Evolutionary conservation across 2,113 vertebrate genomes (phyloP), one percentile per base, ranked within the genome.

Genomic region (Toxostoma redivivum): DNA sequence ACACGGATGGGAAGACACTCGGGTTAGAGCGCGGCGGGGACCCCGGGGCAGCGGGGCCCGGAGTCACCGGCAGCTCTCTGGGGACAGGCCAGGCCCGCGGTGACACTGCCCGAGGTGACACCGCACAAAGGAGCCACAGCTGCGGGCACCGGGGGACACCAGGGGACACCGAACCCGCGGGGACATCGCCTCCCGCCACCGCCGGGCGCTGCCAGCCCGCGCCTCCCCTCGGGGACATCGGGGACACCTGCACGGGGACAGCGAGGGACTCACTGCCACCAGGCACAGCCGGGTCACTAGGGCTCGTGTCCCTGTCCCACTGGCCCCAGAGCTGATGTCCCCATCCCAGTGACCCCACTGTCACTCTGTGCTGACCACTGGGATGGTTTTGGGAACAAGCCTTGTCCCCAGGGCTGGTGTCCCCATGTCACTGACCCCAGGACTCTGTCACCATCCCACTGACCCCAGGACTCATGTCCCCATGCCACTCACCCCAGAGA

Each of bases 1-100:
- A 94, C 51, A 93, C 9, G 85, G 82, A 17, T 58, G 89, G 86
- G 94, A 17, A 95, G 74, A 96, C 76, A 96, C 76, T 76, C 7
- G 4, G 25, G 24, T 96, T 96, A 77, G 73, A 61, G 57, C 56
- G 19, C 24, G 40, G 22, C 21, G 10, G 70, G 38, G 30, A 10
- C 6, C 20, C 20, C 40, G 40, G 40, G 50, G 33, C 69, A 45
- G 69, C 8, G 2, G 83, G 67, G n/a, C 28, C 35, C n/a, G 18
- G 10, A 8, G 53, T 11, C 81, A 24, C 16, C 20, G 27, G 77
- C 4, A 17, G 7, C 20, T 16, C 20, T 0, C 0, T 2, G 57
- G 61, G 64, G 64, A 57, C 62, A 38, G 21, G 11, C 24, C 47
- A 1, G 31, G 18, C 76, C 13, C 38, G 18, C 12, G 1, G 42